These are phyloP conservation scores for Athalia rosae DNA, from an alignment of 2,888 invertebrate genomes.

Conservation along the genomic window DNA sequence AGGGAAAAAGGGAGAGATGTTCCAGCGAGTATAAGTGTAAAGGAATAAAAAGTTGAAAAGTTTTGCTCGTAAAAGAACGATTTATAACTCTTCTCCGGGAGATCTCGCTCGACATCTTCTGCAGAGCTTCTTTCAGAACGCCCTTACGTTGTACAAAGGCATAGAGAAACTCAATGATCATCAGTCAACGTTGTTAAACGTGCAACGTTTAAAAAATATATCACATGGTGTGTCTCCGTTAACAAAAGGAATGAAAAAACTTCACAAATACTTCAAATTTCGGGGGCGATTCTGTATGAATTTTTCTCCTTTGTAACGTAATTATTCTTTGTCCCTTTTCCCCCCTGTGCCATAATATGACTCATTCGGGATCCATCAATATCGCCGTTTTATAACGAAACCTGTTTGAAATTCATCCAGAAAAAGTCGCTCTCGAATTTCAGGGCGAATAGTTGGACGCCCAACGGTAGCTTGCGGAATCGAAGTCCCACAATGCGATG, in stretches of 20 bases:
- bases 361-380: too few species aligned
- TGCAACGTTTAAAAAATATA: constrained; percentile 12
- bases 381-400: too few species aligned
- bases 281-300: too few species aligned
- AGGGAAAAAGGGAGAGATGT: too few species aligned
- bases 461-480: too few species aligned
- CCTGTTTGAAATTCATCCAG: too few species aligned
- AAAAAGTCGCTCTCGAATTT: too few species aligned
- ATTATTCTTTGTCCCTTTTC: too few species aligned
- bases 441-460: too few species aligned
- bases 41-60: constrained; percentile 29
- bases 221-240: neutral
- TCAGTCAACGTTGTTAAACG: constrained; percentile 9
- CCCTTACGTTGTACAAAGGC: constrained; percentile 6
- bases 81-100: constrained; percentile 15
- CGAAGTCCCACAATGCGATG: too few species aligned
- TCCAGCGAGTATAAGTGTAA: neutral
- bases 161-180: constrained; percentile 15
- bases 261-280: neutral
- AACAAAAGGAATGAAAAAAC: neutral
- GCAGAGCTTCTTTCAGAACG: neutral
- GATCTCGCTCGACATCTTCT: constrained; percentile 28
- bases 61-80: constrained; percentile 27
- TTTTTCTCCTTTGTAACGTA: too few species aligned
- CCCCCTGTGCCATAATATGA: too few species aligned